Conservation (phyloP, 2,888 invertebrate genomes). For the Agonopterix alstromeriana region DNA sequence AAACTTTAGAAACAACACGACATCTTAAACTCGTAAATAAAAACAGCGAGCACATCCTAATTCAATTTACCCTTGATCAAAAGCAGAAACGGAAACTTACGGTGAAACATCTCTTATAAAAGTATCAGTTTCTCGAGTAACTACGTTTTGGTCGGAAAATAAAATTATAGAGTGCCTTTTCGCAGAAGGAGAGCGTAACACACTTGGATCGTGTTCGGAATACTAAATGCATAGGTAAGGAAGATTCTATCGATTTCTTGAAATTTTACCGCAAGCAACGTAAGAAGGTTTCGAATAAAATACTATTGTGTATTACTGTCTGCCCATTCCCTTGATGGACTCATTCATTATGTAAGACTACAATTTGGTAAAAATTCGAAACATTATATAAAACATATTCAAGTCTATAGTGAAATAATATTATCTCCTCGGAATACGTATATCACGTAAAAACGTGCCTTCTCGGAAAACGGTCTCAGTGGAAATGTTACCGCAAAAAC, state of each 20-base stretch:
- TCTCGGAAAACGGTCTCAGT: slow-evolving; percentile 13
- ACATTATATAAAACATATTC: no score
- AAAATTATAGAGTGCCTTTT: slow-evolving; percentile 76
- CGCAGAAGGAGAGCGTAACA: slow-evolving; percentile 64
- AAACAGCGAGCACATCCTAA: slow-evolving; percentile 9
- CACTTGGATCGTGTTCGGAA: slow-evolving; percentile 49
- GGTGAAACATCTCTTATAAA: slow-evolving; percentile 46
- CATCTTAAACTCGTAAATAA: no score
- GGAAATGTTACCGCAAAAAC: slow-evolving; percentile 18
- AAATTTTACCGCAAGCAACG: slow-evolving; percentile 40
- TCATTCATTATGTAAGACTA: no score
- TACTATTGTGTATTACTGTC: no score
- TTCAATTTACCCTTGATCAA: slow-evolving; percentile 39
- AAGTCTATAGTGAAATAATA: slow-evolving; percentile 7
- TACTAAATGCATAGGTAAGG: slow-evolving; percentile 42
- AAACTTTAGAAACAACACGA: no score
- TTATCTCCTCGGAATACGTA: slow-evolving; percentile 9
- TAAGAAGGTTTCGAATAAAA: background rate
- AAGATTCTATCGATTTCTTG: slow-evolving; percentile 52
- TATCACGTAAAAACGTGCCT: slow-evolving; percentile 11
- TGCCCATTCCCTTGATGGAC: no score
- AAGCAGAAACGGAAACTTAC: slow-evolving; percentile 34
- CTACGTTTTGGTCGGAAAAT: slow-evolving; percentile 72
- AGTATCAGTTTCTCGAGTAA: slow-evolving; percentile 68
- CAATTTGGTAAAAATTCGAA: no score